phyloP scores from a whole-genome alignment of 2,113 vertebrate genomes.

The Thermophis baileyi region DNA sequence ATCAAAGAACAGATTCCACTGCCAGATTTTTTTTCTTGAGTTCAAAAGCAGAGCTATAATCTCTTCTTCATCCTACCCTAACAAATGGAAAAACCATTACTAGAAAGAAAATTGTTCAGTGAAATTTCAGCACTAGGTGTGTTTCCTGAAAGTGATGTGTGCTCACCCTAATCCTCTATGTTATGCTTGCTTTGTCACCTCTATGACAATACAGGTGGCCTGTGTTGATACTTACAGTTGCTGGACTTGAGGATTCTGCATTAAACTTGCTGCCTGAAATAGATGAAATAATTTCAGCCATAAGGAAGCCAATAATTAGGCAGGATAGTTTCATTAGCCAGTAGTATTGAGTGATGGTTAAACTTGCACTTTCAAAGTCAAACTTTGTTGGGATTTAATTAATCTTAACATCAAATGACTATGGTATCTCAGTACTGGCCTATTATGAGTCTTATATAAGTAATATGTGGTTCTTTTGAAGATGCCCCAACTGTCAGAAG shows the following conservation, averaged over 20 bases:
- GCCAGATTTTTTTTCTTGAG: background rate
- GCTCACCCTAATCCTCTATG: background rate
- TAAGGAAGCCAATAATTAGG: conserved; percentile 22
- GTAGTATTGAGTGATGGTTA: background rate
- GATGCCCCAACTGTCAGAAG: background rate
- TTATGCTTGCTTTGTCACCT: background rate
- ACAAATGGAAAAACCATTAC: background rate
- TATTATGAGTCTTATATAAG: background rate
- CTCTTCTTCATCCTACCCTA: background rate
- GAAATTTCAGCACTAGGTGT: background rate
- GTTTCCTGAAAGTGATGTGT: background rate
- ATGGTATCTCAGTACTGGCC: background rate
- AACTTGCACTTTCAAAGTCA: background rate
- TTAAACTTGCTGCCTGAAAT: conserved; percentile 91
- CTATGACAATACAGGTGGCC: background rate
- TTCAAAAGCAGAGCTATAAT: background rate
- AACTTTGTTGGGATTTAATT: background rate
- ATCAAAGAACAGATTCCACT: background rate
- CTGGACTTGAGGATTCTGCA: conserved; percentile 98
- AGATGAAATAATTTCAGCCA: conserved; percentile 51
- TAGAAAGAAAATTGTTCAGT: background rate
- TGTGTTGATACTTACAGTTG: conserved; percentile 84
- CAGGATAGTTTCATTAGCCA: background rate
- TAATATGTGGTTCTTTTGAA: background rate
- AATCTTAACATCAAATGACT: background rate